Percentiles rank a stretch among this genome's conserved stretches.
Evolutionary conservation across 30 jellyfish, hydroid and myxozoan genomes (phyloP).

Genomic region (Hydractinia echinata): DNA sequence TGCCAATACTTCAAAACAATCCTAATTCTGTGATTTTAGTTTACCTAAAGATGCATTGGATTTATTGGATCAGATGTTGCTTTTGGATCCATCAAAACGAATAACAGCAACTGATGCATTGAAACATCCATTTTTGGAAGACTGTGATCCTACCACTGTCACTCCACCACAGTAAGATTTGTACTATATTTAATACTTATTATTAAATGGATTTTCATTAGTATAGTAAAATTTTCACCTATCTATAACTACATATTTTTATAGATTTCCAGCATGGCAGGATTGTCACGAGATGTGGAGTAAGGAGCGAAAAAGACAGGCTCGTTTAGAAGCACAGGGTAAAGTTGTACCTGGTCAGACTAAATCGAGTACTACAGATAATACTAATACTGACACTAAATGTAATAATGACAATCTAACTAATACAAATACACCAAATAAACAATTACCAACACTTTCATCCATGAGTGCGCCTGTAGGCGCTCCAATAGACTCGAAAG

Average conservation of each 20-base stretch:
- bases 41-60: constrained; percentile 91
- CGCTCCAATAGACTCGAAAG: not conserved
- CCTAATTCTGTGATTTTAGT: constrained; percentile 29
- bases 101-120: constrained; percentile 77
- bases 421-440: constrained; percentile 20
- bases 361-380: not conserved
- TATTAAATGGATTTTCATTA: not conserved
- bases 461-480: constrained; percentile 29
- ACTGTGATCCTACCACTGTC: constrained; percentile 63
- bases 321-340: constrained; percentile 62
- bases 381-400: not conserved
- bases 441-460: constrained; percentile 72
- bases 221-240: not conserved
- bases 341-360: constrained; percentile 18
- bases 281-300: constrained; percentile 99
- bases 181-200: not conserved
- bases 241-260: constrained; percentile 2
- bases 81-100: constrained; percentile 87
- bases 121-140: constrained; percentile 75
- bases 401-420: constrained; percentile 10
- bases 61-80: constrained; percentile 83
- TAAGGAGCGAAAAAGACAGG: constrained; percentile 77
- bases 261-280: constrained; percentile 89
- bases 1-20: not conserved
- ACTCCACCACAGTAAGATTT: constrained; percentile 69